Conservation (phyloP, 2,113 vertebrate species). For the Formicarius rufipectus region DNA sequence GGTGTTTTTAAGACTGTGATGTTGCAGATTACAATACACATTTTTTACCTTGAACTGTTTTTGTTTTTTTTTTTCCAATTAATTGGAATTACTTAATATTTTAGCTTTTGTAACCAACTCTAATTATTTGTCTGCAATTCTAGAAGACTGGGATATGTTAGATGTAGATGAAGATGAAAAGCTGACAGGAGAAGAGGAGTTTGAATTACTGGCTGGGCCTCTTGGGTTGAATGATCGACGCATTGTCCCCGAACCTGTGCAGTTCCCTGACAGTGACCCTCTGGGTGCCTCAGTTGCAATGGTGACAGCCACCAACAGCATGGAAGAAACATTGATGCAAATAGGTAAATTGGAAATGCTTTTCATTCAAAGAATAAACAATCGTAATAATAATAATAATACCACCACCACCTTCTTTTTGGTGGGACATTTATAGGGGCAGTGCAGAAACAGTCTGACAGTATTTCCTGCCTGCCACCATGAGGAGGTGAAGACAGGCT, state of each 20-base stretch:
- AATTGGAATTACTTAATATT: background rate
- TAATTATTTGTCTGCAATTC: background rate
- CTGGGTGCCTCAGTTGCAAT: conserved; percentile 94
- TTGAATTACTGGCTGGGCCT: conserved; percentile 91
- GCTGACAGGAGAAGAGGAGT: conserved; percentile 95
- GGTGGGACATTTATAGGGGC: background rate
- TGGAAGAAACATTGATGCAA: conserved; percentile 97
- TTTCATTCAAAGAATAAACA: background rate
- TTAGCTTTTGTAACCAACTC: background rate
- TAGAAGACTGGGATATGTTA: conserved; percentile 99
- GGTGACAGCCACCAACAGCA: conserved; percentile 97
- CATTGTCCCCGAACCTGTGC: conserved; percentile 91
- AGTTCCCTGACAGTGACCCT: conserved; percentile 95
- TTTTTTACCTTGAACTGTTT: background rate
- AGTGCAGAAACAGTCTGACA: background rate
- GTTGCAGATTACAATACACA: background rate
- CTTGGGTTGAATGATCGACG: conserved; percentile 90
- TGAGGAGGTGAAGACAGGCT: background rate
- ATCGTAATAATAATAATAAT: too few relatives aligned
- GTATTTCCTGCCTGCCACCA: background rate
- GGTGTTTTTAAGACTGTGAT: background rate
- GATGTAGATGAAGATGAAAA: conserved; percentile 95
- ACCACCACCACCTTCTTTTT: background rate
- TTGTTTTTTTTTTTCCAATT: too few relatives aligned
- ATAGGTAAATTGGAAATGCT: conserved; percentile 78